Percentiles rank a stretch among this genome's conserved stretches.
phyloP scores from a whole-genome alignment of 2,113 vertebrate species.

The Gadus chalcogrammus region DNA sequence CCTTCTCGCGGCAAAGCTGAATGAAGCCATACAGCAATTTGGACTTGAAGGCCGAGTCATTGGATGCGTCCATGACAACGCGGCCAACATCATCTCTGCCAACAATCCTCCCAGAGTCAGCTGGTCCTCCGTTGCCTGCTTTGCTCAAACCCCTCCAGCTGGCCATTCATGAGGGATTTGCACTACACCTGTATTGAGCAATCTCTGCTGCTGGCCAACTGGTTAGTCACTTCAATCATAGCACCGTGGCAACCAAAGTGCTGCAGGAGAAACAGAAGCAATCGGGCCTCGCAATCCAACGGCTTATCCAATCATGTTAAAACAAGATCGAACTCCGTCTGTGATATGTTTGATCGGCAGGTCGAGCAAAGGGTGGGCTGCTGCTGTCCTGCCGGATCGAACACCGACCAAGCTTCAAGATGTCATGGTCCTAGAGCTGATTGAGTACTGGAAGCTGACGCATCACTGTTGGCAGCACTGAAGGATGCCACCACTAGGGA shows the following conservation, averaged over 20 bases:
- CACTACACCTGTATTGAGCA: neutral
- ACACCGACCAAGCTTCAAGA: slow-evolving; percentile 2
- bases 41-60: no score
- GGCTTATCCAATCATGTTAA: neutral
- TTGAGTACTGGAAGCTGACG: neutral
- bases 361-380: neutral
- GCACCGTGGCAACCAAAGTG: neutral
- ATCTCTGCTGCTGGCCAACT: neutral
- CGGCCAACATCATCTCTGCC: no score
- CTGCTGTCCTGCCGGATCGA: neutral
- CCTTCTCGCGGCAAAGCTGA: no score
- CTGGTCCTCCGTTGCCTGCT: neutral
- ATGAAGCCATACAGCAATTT: no score
- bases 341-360: neutral
- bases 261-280: no score
- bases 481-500: neutral
- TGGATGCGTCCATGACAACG: no score
- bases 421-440: slow-evolving; percentile 1
- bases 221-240: neutral
- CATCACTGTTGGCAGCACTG: neutral
- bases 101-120: neutral
- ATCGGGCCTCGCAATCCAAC: no score
- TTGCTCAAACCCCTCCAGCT: neutral
- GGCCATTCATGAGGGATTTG: neutral
- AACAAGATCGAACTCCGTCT: neutral